phyloP scores from a whole-genome alignment of 2,797 vertebrate genomes.

The Gobionotothen gibberifrons region DNA sequence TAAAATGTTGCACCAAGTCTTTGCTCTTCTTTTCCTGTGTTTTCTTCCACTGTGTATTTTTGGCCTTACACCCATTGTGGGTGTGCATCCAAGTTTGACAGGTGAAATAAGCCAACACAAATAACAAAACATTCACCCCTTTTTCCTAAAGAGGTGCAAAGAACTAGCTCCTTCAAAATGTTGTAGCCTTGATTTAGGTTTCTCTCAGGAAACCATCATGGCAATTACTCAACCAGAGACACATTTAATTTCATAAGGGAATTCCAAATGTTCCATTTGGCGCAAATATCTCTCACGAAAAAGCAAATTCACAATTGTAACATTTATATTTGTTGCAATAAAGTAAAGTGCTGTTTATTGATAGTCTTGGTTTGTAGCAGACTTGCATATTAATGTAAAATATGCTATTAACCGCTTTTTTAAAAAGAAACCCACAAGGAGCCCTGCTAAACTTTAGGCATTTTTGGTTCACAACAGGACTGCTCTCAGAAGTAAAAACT shows the following conservation, averaged over 20 bases:
- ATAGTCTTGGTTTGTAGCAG: not conserved
- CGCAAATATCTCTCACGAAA: too few species aligned
- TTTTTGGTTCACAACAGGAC: not conserved
- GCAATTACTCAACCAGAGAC: not conserved
- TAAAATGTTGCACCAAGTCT: not conserved
- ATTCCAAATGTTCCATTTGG: slow-evolving; percentile 9
- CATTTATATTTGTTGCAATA: not conserved
- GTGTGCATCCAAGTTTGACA: slow-evolving; percentile 12
- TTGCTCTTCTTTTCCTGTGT: slow-evolving; percentile 7
- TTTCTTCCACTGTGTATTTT: not conserved
- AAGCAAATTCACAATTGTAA: not conserved
- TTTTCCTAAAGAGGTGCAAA: not conserved
- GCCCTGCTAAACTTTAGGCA: not conserved
- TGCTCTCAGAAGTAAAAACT: slow-evolving; percentile 43
- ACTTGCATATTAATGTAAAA: not conserved
- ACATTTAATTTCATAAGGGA: slow-evolving; percentile 1
- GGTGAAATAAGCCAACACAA: slow-evolving; percentile 12
- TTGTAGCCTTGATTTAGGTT: not conserved
- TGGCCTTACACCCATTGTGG: slow-evolving; percentile 8
- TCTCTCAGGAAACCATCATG: not conserved
- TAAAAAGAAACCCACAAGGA: not conserved
- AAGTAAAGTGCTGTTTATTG: not conserved
- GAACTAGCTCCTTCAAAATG: not conserved
- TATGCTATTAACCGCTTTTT: not conserved
- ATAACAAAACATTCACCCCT: not conserved